phyloP scores from a whole-genome alignment of 1,140 invertebrate species.

The Drosophila carrolli region DNA sequence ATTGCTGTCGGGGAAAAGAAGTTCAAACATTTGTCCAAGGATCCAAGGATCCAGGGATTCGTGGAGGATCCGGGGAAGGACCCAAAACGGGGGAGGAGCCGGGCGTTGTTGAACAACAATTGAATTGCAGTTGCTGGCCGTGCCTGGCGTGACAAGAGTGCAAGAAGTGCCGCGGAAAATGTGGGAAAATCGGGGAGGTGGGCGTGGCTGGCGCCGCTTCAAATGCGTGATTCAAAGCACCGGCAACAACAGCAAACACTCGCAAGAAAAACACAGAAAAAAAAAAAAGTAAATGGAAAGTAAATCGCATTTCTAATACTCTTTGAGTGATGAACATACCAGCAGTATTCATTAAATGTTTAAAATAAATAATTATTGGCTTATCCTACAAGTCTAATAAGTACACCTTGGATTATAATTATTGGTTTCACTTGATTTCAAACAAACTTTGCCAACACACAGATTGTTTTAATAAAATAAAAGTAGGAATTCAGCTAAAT shows the following conservation, averaged over 20 bases:
- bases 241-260: constrained; percentile 15
- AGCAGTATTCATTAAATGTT: too few relatives aligned
- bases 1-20: constrained; percentile 76
- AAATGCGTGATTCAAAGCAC: constrained; percentile 57
- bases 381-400: too few relatives aligned
- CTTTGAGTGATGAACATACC: not conserved
- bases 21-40: constrained; percentile 73
- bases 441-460: too few relatives aligned
- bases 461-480: too few relatives aligned
- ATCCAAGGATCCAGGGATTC: constrained; percentile 1
- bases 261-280: constrained; percentile 9
- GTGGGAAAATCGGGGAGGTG: not conserved
- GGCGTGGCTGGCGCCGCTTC: constrained; percentile 26
- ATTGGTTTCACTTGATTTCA: too few relatives aligned
- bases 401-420: too few relatives aligned
- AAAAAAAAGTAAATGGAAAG: not conserved
- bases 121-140: constrained; percentile 79
- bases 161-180: constrained; percentile 43
- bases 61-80: not conserved
- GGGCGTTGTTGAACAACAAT: constrained; percentile 66
- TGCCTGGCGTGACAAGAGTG: constrained; percentile 78
- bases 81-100: not conserved
- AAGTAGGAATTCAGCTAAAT: not conserved
- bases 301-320: constrained; percentile 1
- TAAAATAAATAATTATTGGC: too few relatives aligned